phyloP scores from a whole-genome alignment of 2,113 vertebrate genomes.

The Equus przewalskii region DNA sequence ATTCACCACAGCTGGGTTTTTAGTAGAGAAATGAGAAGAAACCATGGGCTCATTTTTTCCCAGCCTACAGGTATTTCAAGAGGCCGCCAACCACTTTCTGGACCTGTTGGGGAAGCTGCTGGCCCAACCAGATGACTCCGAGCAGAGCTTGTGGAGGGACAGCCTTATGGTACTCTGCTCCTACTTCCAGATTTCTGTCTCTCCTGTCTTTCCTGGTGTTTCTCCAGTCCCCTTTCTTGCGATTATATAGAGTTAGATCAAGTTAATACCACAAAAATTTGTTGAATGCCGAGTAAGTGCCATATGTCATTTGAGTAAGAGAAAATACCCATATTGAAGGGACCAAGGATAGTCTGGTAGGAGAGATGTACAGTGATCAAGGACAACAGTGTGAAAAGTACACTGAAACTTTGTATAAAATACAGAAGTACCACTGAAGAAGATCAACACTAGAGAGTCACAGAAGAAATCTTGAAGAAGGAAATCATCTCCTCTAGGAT shows the following conservation, averaged over 20 bases:
- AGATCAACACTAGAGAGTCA: not conserved
- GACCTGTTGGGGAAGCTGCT: constrained; percentile 82
- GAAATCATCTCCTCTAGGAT: not conserved
- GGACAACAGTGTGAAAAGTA: not conserved
- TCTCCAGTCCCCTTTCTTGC: not conserved
- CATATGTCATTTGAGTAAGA: not conserved
- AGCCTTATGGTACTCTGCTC: constrained; percentile 85
- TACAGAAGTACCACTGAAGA: not conserved
- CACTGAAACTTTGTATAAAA: not conserved
- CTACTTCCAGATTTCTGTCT: not conserved
- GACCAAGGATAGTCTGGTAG: not conserved
- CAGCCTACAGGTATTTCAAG: constrained; percentile 84
- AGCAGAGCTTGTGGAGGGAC: constrained; percentile 84
- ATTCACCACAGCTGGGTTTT: not conserved
- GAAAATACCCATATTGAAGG: not conserved
- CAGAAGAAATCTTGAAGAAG: not conserved
- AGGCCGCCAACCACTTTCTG: constrained; percentile 82
- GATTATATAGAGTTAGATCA: not conserved
- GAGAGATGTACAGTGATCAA: not conserved
- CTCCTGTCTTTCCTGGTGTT: not conserved
- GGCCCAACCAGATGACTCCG: constrained; percentile 60
- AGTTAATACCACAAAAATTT: not conserved
- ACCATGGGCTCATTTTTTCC: not conserved
- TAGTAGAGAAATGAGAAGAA: constrained; percentile 40
- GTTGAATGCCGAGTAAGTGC: not conserved